phyloP scores from a whole-genome alignment of 2,888 invertebrate genomes.

The Lapara coniferarum region DNA sequence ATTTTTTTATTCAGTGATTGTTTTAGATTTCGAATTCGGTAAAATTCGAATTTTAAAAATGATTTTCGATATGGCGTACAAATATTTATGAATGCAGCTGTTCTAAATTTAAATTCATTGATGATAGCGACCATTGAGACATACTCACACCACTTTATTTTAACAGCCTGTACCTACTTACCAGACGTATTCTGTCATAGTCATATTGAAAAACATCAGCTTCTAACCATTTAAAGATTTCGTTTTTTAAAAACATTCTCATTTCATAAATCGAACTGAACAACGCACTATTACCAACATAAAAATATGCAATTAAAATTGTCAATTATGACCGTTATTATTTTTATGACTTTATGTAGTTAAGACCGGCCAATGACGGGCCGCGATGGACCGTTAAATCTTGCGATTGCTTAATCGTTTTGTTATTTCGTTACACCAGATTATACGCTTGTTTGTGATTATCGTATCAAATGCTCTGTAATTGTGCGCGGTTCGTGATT shows the following conservation, averaged over 20 bases:
- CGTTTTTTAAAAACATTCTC: not conserved
- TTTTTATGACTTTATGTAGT: conserved; percentile 21
- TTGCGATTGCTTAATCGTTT: conserved; percentile 20
- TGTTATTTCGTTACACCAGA: conserved; percentile 27
- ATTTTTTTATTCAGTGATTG: not conserved
- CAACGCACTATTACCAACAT: conserved; percentile 1
- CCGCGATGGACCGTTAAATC: conserved; percentile 9
- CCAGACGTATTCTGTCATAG: too few relatives aligned
- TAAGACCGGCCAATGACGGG: conserved; percentile 14
- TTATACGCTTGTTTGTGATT: conserved; percentile 24
- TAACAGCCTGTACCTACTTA: too few relatives aligned
- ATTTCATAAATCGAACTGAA: not conserved
- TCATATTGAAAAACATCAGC: too few relatives aligned
- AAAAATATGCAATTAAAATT: conserved; percentile 30
- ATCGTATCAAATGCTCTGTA: conserved; percentile 18
- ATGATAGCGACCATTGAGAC: too few relatives aligned
- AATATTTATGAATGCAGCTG: too few relatives aligned
- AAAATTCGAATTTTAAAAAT: too few relatives aligned
- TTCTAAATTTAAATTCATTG: too few relatives aligned
- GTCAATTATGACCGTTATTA: conserved; percentile 24
- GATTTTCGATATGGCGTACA: too few relatives aligned
- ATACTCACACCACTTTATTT: too few relatives aligned
- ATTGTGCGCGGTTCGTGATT: conserved; percentile 17
- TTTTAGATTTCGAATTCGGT: not conserved
- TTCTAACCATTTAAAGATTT: too few relatives aligned